A percentile compares a stretch with the other conserved stretches of the same genome.
These are phyloP conservation scores for Odontocolon sp. DNA, from an alignment of 2,888 invertebrate species.

Conservation along the genomic window DNA sequence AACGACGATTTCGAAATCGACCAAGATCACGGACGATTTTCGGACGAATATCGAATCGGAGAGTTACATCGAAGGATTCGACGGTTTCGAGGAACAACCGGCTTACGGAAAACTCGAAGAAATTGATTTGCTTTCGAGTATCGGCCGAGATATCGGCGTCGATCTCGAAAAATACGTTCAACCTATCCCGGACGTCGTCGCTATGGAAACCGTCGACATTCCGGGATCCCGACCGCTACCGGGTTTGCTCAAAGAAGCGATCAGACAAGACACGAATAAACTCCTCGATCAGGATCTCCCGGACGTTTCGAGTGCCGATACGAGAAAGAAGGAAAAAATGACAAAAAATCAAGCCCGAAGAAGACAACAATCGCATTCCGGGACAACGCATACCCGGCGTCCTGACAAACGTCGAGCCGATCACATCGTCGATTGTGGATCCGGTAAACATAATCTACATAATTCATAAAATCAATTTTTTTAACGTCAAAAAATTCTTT, in stretches of 20 bases:
- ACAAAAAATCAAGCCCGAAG: constrained; percentile 80
- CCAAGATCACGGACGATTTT: not conserved
- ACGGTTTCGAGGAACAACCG: constrained; percentile 69
- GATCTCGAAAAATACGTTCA: constrained; percentile 78
- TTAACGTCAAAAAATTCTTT: not conserved
- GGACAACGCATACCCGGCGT: constrained; percentile 79
- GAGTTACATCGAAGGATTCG: constrained; percentile 53
- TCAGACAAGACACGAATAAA: constrained; percentile 74
- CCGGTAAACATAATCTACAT: too few relatives aligned
- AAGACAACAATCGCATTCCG: constrained; percentile 80
- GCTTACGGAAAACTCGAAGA: constrained; percentile 76
- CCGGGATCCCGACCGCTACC: constrained; percentile 51
- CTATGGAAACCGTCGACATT: constrained; percentile 72
- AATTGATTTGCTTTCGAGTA: constrained; percentile 78
- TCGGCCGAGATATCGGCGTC: constrained; percentile 75
- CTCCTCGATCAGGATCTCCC: constrained; percentile 72
- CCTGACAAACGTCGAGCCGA: constrained; percentile 73
- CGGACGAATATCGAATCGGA: constrained; percentile 4
- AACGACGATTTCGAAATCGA: not conserved
- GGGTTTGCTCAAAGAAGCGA: constrained; percentile 60
- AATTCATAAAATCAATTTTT: too few relatives aligned
- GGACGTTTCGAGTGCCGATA: constrained; percentile 78
- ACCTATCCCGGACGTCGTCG: constrained; percentile 78
- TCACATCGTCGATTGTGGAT: constrained; percentile 65
- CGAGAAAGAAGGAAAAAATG: constrained; percentile 83